These are phyloP conservation scores for Diphyllodes magnificus DNA, from an alignment of 2,113 vertebrate species.

Conservation along the genomic window DNA sequence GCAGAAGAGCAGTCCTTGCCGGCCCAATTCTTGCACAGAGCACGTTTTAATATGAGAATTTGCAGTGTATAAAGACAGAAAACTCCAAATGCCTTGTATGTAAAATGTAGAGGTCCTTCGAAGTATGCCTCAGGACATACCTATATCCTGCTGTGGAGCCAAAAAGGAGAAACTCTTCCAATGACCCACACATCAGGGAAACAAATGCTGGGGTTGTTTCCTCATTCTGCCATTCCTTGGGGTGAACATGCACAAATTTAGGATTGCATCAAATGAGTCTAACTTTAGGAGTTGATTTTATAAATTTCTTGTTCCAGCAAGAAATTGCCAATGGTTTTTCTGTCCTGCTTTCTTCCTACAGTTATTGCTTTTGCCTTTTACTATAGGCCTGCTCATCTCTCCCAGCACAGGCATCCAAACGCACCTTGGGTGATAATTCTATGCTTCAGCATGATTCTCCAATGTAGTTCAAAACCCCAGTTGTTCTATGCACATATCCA, in stretches of 20 bases:
- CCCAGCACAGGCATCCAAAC: background rate
- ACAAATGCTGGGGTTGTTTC: background rate
- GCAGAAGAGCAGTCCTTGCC: background rate
- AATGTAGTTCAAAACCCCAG: background rate
- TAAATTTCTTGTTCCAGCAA: background rate
- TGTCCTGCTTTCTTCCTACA: background rate
- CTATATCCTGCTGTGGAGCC: background rate
- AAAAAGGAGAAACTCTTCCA: background rate
- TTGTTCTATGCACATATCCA: background rate
- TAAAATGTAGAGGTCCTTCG: background rate
- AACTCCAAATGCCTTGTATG: rapidly evolving
- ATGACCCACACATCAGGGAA: background rate
- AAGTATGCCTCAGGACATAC: background rate
- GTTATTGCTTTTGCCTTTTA: background rate
- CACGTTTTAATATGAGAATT: background rate
- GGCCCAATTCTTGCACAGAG: background rate
- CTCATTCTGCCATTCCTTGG: background rate
- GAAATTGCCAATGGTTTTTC: background rate
- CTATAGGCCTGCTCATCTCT: background rate
- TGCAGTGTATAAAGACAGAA: background rate
- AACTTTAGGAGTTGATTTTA: background rate
- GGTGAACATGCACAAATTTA: background rate
- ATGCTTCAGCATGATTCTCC: background rate
- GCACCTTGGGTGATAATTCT: background rate
- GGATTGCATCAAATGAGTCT: background rate